Evolutionary conservation across 2,888 invertebrate species (phyloP), one percentile per base, ranked within the genome.

Genomic region (Cheilosia vulpina): DNA sequence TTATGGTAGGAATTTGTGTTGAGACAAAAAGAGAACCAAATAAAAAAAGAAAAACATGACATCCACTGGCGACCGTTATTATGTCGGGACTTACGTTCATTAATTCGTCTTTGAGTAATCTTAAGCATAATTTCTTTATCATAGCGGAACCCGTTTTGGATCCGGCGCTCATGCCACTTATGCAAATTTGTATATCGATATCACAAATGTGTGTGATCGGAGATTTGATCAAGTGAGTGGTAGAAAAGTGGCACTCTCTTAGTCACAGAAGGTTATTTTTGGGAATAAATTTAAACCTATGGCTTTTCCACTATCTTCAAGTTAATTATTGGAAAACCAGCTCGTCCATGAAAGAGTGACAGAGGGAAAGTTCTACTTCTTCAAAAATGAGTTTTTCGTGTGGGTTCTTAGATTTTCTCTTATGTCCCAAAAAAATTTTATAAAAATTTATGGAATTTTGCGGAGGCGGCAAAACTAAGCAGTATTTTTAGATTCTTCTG

Each of bases 61-160:
- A 45, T 34, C 50, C 43, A 62, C 52, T 72, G 71, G 62, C 71
- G 41, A 72, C 72, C 72, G 72, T 72, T 72, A 72, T 52, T 43
- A 41, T 53, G 19, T 38, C 50, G 27, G 11, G 11, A 38, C 38
- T 65, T 52, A 38, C 38, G 4, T 38, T 13, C 38, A 21, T 65
- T 52, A 21, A 52, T 52, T 34, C 41, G 24, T 43, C 53, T 53
- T 53, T n/a, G 27, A 53, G 43, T 66, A 66, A 41, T 41, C 52
- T 53, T 66, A 13, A 53, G 31, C 31, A 60, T 72, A 52, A 72
- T 62, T 72, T 72, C 41, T 62, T 62, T 72, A 58, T 71, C 11
- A 41, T 60, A 71, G 52, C 60, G 71, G 71, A 21, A 71, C 58
- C 24, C 6, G 24, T 58, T 71, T 38, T 27, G 47, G 24, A 71